phyloP scores from a whole-genome alignment of 2,113 vertebrate species.

The Hyperoodon ampullatus region DNA sequence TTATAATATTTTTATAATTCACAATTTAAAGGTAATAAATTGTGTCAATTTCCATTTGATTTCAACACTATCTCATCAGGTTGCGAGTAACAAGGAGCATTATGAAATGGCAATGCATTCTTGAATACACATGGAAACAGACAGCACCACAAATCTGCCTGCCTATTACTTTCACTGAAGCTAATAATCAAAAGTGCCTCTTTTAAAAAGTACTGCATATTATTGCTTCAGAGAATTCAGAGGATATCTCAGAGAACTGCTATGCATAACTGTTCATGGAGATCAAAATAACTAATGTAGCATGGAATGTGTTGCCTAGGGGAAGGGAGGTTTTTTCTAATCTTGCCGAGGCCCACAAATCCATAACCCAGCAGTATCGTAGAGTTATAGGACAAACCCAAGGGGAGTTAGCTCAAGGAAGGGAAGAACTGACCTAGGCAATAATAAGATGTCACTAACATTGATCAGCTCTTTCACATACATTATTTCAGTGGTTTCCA shows the following conservation, averaged over 20 bases:
- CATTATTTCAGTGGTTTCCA: constrained; percentile 16
- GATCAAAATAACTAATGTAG: constrained; percentile 54
- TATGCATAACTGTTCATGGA: constrained; percentile 34
- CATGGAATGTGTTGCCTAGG: not conserved
- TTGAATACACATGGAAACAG: constrained; percentile 62
- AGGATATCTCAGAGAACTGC: constrained; percentile 13
- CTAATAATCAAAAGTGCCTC: constrained; percentile 70
- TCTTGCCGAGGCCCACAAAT: not conserved
- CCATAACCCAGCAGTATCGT: not conserved
- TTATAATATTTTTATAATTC: constrained; percentile 68
- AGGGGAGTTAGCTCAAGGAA: not conserved
- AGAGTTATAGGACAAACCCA: not conserved
- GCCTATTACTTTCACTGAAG: constrained; percentile 65
- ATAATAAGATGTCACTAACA: constrained; percentile 1
- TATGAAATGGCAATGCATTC: constrained; percentile 45
- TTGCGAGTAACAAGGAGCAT: constrained; percentile 29
- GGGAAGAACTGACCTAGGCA: not conserved
- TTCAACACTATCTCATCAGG: constrained; percentile 63
- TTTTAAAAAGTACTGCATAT: constrained; percentile 48
- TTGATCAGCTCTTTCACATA: not conserved
- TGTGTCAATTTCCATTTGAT: constrained; percentile 65
- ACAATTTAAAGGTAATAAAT: constrained; percentile 62
- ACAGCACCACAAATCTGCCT: constrained; percentile 70
- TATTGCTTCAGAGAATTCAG: constrained; percentile 54
- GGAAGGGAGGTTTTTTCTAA: not conserved